These are phyloP conservation scores for Schizopygopsis malacanthus DNA, from an alignment of 2,797 vertebrate genomes.

Conservation along the genomic window DNA sequence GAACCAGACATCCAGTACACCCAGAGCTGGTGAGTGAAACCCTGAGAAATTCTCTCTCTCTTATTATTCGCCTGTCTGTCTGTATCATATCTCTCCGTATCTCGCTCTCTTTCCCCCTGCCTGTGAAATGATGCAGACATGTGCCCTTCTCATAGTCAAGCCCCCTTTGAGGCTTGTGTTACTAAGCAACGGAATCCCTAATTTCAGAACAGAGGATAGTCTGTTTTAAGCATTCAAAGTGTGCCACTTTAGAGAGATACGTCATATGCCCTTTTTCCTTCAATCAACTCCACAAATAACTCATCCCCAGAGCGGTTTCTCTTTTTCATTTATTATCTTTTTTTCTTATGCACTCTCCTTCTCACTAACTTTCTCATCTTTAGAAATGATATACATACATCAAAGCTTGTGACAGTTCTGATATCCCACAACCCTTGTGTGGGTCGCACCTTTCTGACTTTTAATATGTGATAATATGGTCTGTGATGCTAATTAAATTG, in stretches of 20 bases:
- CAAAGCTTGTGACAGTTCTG: not conserved
- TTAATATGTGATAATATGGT: not conserved
- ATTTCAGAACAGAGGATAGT: slow-evolving; percentile 67
- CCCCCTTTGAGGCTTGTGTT: slow-evolving; percentile 74
- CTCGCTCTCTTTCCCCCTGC: slow-evolving; percentile 31
- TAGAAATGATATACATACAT: not conserved
- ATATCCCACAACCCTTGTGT: not conserved
- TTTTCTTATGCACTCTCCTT: not conserved
- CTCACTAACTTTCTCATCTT: slow-evolving; percentile 6
- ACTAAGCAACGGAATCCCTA: slow-evolving; percentile 79
- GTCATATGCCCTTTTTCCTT: slow-evolving; percentile 34
- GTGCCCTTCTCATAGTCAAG: slow-evolving; percentile 68
- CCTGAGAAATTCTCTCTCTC: not conserved
- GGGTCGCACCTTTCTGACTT: not conserved
- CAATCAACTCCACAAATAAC: slow-evolving; percentile 60
- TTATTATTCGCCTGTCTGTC: not conserved
- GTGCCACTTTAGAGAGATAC: slow-evolving; percentile 52
- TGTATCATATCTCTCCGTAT: slow-evolving; percentile 9
- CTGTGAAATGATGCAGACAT: slow-evolving; percentile 65
- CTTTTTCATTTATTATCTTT: not conserved
- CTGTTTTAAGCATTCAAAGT: slow-evolving; percentile 73
- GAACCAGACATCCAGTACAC: slow-evolving; percentile 68
- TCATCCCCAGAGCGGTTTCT: not conserved
- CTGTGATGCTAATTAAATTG: not conserved
- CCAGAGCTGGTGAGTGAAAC: slow-evolving; percentile 70